A percentile compares a stretch with the other conserved stretches of the same genome.
Evolutionary conservation across 1,140 invertebrate species (phyloP).

Genomic region (Drosophila bifasciata): DNA sequence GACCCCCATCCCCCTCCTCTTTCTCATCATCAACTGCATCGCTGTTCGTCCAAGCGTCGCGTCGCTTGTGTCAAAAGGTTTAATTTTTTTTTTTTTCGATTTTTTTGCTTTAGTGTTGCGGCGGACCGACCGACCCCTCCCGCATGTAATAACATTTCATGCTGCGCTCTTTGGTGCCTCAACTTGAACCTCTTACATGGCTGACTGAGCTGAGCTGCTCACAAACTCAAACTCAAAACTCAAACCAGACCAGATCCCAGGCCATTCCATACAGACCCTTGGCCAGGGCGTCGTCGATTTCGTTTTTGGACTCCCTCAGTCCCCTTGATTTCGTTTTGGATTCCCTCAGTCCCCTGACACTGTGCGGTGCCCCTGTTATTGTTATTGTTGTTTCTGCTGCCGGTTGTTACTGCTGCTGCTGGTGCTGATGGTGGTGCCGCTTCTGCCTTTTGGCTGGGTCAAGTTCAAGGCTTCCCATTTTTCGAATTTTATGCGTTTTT

Average conservation of each 20-base stretch:
- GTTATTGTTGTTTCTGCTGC: conserved; percentile 53
- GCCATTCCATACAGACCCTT: conserved; percentile 2
- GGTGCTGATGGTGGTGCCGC: conserved; percentile 30
- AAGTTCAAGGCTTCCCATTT: conserved; percentile 81
- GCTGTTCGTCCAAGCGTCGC: conserved; percentile 65
- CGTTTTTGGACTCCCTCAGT: conserved; percentile 57
- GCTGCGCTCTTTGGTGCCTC: conserved; percentile 69
- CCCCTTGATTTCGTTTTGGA: conserved; percentile 56
- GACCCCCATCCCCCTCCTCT: no score
- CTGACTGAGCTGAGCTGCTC: conserved; percentile 57
- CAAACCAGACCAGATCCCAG: conserved; percentile 11
- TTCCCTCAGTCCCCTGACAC: conserved; percentile 50
- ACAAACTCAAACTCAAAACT: no score
- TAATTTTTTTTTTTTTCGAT: conserved; percentile 61
- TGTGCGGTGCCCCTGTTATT: conserved; percentile 55
- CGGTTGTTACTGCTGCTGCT: conserved; percentile 27
- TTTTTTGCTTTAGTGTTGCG: conserved; percentile 29
- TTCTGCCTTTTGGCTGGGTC: conserved; percentile 58
- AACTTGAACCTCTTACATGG: conserved; percentile 72
- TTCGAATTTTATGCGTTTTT: conserved; percentile 71
- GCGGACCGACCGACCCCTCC: conserved; percentile 14
- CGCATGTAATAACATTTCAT: conserved; percentile 79
- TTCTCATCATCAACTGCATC: conserved; percentile 57
- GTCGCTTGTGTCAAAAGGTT: conserved; percentile 81
- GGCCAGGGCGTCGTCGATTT: conserved; percentile 70